These are phyloP conservation scores for Drosophila seclusa DNA, from an alignment of 2,888 invertebrate species.

Conservation along the genomic window DNA sequence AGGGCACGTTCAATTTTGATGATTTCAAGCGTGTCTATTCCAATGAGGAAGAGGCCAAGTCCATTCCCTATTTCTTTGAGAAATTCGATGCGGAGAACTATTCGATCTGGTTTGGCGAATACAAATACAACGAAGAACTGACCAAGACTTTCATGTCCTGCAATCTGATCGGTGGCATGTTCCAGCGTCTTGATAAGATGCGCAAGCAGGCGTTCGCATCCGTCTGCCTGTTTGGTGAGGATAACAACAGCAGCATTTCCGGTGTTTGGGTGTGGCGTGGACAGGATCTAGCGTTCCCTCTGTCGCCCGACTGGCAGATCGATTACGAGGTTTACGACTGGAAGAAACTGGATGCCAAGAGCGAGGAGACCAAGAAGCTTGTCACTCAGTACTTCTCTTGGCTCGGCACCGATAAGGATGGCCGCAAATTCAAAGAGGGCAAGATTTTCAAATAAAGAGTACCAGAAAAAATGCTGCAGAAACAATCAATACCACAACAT, in stretches of 20 bases:
- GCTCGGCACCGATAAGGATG: slow-evolving; percentile 93
- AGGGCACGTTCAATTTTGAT: slow-evolving; percentile 97
- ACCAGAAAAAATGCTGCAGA: not conserved
- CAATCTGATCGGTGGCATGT: slow-evolving; percentile 99
- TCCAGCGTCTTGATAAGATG: slow-evolving; percentile 98
- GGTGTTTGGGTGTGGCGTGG: slow-evolving; percentile 99
- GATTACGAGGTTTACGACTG: slow-evolving; percentile 98
- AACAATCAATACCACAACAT: slow-evolving; percentile 23
- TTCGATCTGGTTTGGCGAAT: slow-evolving; percentile 98
- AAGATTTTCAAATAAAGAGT: slow-evolving; percentile 96
- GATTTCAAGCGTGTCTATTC: slow-evolving; percentile 99
- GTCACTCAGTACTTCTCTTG: slow-evolving; percentile 96
- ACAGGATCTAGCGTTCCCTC: slow-evolving; percentile 95
- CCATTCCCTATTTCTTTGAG: slow-evolving; percentile 99
- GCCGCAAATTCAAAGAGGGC: slow-evolving; percentile 98
- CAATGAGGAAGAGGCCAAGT: slow-evolving; percentile 96
- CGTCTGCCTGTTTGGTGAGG: slow-evolving; percentile 95
- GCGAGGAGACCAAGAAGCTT: slow-evolving; percentile 92
- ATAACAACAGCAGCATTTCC: slow-evolving; percentile 96
- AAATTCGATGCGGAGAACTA: slow-evolving; percentile 98
- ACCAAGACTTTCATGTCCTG: slow-evolving; percentile 98
- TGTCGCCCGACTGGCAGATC: slow-evolving; percentile 96
- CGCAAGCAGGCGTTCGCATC: slow-evolving; percentile 98
- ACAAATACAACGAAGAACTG: slow-evolving; percentile 97
- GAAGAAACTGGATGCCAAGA: slow-evolving; percentile 94